Conservation (phyloP, 2,113 vertebrate genomes). For the Cebidichthys violaceus region DNA sequence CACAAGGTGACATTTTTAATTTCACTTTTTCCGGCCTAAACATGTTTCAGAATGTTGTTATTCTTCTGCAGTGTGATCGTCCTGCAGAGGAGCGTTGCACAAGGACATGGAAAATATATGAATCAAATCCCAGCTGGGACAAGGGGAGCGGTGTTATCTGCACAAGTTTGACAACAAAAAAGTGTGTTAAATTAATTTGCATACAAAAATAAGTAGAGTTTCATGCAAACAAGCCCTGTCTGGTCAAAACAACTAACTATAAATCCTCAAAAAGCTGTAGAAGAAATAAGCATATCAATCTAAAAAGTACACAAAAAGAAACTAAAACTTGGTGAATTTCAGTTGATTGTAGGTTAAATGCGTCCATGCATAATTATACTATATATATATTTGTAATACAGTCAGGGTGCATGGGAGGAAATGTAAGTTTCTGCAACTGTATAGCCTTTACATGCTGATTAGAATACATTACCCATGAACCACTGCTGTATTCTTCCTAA, state of each 20-base stretch:
- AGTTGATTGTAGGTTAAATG: neutral
- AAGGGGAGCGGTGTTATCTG: neutral
- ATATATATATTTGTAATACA: neutral
- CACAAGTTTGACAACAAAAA: neutral
- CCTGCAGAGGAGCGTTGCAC: neutral
- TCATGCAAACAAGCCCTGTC: neutral
- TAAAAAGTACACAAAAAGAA: neutral
- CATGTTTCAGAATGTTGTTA: too few species aligned
- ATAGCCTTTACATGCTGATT: neutral
- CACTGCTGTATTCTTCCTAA: neutral
- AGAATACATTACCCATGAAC: neutral
- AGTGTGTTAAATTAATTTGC: neutral
- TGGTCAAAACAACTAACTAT: too few species aligned
- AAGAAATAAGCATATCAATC: neutral
- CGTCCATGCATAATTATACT: neutral
- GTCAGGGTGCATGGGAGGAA: neutral
- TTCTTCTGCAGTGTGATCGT: neutral
- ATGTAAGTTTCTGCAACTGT: neutral
- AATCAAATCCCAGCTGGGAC: neutral
- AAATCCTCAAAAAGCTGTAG: too few species aligned
- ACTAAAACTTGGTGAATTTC: neutral
- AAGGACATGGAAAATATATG: neutral
- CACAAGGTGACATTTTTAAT: too few species aligned
- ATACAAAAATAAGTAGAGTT: neutral
- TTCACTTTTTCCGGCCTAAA: too few species aligned